Evolutionary conservation across 2,888 invertebrate genomes (phyloP).

Genomic region (Seira sanloemensis): DNA sequence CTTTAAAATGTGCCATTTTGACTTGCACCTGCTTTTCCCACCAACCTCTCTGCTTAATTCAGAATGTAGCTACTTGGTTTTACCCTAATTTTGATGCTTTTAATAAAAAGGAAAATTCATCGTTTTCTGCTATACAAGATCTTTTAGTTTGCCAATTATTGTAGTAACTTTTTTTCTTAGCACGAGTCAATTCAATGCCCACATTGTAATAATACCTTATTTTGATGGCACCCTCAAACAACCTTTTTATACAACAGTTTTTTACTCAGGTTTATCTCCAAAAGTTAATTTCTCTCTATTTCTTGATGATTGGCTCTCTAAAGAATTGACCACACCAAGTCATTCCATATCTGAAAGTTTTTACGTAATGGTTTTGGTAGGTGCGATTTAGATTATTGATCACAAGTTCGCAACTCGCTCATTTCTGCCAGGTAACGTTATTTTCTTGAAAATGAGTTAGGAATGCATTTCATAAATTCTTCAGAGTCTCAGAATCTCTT

Average conservation of each 20-base stretch:
- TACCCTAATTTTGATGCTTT: neutral
- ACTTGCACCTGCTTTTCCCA: conserved; percentile 36
- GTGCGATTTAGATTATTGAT: conserved; percentile 12
- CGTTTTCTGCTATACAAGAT: neutral
- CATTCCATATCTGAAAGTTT: neutral
- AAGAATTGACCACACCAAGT: conserved; percentile 4
- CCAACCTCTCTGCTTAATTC: neutral
- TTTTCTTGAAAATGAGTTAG: conserved; percentile 4
- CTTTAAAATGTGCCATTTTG: conserved; percentile 39
- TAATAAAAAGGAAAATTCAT: neutral
- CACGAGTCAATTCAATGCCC: conserved; percentile 48
- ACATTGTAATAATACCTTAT: conserved; percentile 30
- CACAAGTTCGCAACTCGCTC: neutral
- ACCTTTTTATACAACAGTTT: conserved; percentile 46
- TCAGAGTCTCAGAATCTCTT: neutral
- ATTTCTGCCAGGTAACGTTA: neutral
- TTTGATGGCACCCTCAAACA: conserved; percentile 38
- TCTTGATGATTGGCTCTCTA: conserved; percentile 34
- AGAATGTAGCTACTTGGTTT: neutral
- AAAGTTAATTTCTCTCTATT: conserved; percentile 25
- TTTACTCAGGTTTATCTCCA: conserved; percentile 22
- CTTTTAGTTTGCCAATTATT: neutral
- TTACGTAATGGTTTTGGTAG: neutral
- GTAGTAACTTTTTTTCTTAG: conserved; percentile 34
- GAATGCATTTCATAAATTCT: conserved; percentile 12